Evolutionary conservation across 1,140 invertebrate genomes (phyloP), one percentile per base, ranked within the genome.

Genomic region (Aphidius gifuensis): DNA sequence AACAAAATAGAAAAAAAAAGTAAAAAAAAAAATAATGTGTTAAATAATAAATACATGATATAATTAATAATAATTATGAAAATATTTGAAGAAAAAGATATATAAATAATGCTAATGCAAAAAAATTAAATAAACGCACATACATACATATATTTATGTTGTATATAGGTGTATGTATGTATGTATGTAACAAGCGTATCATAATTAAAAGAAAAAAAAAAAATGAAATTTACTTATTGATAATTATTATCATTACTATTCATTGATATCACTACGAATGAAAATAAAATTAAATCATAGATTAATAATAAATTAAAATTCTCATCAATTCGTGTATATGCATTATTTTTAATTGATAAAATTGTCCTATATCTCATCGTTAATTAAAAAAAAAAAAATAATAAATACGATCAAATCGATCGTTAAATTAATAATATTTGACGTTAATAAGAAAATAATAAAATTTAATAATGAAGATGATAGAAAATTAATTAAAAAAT

Each of bases 1-100:
- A 78, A 71, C 69, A 77, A 74, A 76, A 75, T 77, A 76, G 76
- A 75, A 74, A 66, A 76, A 57, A 23, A 66, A 70, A 66, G 60
- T 69, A 68, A 57, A 54, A 50, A 42, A 16, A 32, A 40, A 16
- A 32, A n/a, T 2, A 46, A 38, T 50, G 16, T 16, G 16, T 50
- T 71, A 71, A 70, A 71, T 68, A 69, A 69, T 68, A 69, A 65
- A 72, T 69, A 72, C 68, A 32, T 32, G 4, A 16, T 16, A 16
- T 16, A 16, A 16, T 16, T 16, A 32, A 32, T 32, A 32, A 46
- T 9, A 46, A 46, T n/a, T 46, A 9, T 46, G 3, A 9, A 46
- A n/a, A 46, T 9, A 46, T 46, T 46, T 46, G 8, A n/a, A n/a
- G 3, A 46, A 46, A 46, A 46, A 9, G 4, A 32, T 32, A 32